Percentiles rank a stretch among this genome's conserved stretches.
These are phyloP conservation scores for Acrobasis repandana DNA, from an alignment of 2,888 invertebrate genomes.

Conservation along the genomic window DNA sequence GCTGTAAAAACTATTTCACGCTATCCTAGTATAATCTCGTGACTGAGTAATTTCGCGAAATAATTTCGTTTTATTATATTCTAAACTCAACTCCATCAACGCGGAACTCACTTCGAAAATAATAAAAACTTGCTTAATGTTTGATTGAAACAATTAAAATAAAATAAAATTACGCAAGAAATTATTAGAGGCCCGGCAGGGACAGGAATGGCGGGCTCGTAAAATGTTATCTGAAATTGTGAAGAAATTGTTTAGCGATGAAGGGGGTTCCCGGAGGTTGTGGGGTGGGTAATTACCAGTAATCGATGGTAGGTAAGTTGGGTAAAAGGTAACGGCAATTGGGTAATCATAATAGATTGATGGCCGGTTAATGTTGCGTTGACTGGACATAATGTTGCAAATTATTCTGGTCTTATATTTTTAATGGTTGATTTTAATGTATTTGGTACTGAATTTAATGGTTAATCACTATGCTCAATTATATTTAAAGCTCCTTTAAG, in stretches of 20 bases:
- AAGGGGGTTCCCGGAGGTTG: constrained; percentile 19
- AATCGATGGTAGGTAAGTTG: constrained; percentile 9
- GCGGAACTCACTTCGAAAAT: constrained; percentile 9
- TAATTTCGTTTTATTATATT: constrained; percentile 8
- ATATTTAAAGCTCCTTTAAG: too few species aligned
- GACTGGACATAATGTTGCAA: neutral
- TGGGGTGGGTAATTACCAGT: constrained; percentile 17
- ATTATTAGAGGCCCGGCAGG: constrained; percentile 20
- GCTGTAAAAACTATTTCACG: neutral
- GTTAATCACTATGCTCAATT: too few species aligned
- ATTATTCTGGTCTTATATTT: neutral
- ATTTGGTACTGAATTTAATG: too few species aligned
- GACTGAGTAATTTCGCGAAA: neutral
- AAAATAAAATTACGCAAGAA: constrained; percentile 30
- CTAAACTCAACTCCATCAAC: neutral
- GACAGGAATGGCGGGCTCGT: constrained; percentile 30
- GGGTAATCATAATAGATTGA: constrained; percentile 3
- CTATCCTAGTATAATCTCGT: neutral
- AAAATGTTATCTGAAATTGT: constrained; percentile 44
- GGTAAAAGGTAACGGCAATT: constrained; percentile 1
- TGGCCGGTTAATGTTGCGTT: constrained; percentile 2
- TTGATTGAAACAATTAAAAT: constrained; percentile 30
- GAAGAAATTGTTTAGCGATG: constrained; percentile 37
- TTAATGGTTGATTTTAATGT: neutral
- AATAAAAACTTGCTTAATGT: constrained; percentile 21